Percentiles rank a stretch among this genome's conserved stretches.
These are phyloP conservation scores for Aphelinus certus DNA, from an alignment of 1,140 invertebrate genomes.

Conservation along the genomic window DNA sequence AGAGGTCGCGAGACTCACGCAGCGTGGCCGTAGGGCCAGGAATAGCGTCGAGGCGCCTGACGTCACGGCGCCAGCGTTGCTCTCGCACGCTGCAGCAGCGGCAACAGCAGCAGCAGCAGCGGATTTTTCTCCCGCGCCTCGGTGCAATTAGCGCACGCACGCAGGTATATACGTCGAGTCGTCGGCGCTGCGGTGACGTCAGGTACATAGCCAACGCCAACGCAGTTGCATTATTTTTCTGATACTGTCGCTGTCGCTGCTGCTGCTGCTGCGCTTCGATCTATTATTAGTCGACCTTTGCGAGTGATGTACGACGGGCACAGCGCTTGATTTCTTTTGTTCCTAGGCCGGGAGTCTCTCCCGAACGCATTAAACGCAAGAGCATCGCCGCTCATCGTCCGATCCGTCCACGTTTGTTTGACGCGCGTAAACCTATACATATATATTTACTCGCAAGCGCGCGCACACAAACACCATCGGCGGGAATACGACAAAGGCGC, in stretches of 20 bases:
- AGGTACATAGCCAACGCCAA: not conserved
- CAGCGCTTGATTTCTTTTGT: slow-evolving; percentile 10
- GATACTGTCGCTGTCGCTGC: not conserved
- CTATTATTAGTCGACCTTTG: slow-evolving; percentile 32
- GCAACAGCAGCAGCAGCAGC: no score
- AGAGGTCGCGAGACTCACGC: no score
- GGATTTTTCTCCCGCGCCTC: not conserved
- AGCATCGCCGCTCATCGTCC: no score
- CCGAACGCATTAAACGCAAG: no score
- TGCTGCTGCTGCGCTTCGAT: not conserved
- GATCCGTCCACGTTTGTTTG: no score
- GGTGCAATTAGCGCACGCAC: slow-evolving; percentile 5
- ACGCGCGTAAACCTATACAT: no score
- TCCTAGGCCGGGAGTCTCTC: no score
- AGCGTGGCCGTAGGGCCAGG: slow-evolving; percentile 12
- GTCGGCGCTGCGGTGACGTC: slow-evolving; percentile 13
- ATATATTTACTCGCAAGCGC: no score
- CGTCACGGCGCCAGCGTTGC: slow-evolving; percentile 38
- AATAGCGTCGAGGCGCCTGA: slow-evolving; percentile 44
- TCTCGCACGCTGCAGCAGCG: no score
- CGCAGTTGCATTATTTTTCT: slow-evolving; percentile 18
- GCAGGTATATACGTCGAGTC: not conserved
- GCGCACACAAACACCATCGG: no score
- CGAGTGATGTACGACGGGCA: slow-evolving; percentile 10
- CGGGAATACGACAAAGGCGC: no score